These are phyloP conservation scores for Epicampocera succincta DNA, from an alignment of 2,888 invertebrate genomes.

Conservation along the genomic window DNA sequence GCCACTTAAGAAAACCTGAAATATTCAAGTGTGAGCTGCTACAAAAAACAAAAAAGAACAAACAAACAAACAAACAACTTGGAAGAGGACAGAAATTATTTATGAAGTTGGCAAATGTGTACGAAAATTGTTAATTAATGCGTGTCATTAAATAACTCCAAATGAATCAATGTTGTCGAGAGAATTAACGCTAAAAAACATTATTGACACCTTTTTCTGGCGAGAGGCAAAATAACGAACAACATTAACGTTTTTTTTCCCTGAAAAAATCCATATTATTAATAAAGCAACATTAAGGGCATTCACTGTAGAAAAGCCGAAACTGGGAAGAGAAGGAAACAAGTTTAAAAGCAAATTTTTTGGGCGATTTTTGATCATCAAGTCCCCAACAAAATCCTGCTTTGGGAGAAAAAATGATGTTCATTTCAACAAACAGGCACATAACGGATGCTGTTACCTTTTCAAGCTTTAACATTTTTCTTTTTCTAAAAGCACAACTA, in stretches of 20 bases:
- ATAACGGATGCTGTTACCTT: too few relatives aligned
- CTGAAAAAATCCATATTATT: too few relatives aligned
- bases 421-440: too few relatives aligned
- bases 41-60: constrained; percentile 15
- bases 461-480: too few relatives aligned
- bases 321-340: too few relatives aligned
- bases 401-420: too few relatives aligned
- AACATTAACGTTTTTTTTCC: neutral
- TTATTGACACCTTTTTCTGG: constrained; percentile 63
- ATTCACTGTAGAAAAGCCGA: too few relatives aligned
- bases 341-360: too few relatives aligned
- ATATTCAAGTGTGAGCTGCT: neutral
- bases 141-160: constrained; percentile 68
- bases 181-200: constrained; percentile 63
- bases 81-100: constrained; percentile 37
- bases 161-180: constrained; percentile 68
- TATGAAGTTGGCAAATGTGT: constrained; percentile 54
- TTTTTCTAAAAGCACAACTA: too few relatives aligned
- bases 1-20: constrained; percentile 27
- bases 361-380: too few relatives aligned
- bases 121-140: constrained; percentile 65
- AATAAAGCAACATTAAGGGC: too few relatives aligned
- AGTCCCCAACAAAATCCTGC: too few relatives aligned
- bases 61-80: neutral
- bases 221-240: neutral